These are phyloP conservation scores for Sebastes alutus DNA, from an alignment of 2,797 vertebrate species.

Conservation along the genomic window DNA sequence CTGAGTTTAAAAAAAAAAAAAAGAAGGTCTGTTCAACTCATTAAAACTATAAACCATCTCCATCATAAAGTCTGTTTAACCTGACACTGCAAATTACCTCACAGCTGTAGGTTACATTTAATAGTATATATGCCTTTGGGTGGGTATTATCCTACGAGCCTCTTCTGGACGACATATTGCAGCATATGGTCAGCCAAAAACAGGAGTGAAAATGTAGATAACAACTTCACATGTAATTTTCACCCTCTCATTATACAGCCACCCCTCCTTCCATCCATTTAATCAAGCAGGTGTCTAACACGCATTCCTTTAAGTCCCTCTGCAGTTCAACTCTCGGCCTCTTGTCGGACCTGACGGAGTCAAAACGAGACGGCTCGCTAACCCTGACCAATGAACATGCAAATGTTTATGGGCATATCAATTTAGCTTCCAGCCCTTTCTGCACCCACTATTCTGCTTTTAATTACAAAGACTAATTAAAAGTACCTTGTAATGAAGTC, in stretches of 20 bases:
- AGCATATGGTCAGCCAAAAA: constrained; percentile 46
- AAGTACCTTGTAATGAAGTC: constrained; percentile 75
- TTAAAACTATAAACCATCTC: constrained; percentile 31
- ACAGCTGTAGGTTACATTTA: constrained; percentile 26
- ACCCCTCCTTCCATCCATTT: constrained; percentile 9
- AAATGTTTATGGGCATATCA: constrained; percentile 77
- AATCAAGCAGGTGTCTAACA: constrained; percentile 48
- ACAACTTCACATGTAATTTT: constrained; percentile 43
- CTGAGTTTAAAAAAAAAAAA: neutral
- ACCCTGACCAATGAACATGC: constrained; percentile 55
- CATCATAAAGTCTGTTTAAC: constrained; percentile 35
- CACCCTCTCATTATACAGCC: constrained; percentile 24
- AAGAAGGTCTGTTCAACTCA: constrained; percentile 14
- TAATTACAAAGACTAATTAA: constrained; percentile 84
- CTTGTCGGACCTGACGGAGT: constrained; percentile 18
- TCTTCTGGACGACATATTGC: constrained; percentile 26
- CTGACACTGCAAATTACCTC: constrained; percentile 37
- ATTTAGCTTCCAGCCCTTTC: constrained; percentile 65
- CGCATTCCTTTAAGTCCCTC: constrained; percentile 33
- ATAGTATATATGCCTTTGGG: constrained; percentile 16
- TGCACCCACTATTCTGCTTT: constrained; percentile 65
- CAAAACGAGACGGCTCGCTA: constrained; percentile 37
- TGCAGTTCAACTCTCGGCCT: constrained; percentile 29
- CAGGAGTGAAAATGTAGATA: constrained; percentile 8
- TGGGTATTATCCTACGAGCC: neutral